Conservation (phyloP, 2,797 vertebrate genomes). For the Microctenopoma steveboyesi region DNA sequence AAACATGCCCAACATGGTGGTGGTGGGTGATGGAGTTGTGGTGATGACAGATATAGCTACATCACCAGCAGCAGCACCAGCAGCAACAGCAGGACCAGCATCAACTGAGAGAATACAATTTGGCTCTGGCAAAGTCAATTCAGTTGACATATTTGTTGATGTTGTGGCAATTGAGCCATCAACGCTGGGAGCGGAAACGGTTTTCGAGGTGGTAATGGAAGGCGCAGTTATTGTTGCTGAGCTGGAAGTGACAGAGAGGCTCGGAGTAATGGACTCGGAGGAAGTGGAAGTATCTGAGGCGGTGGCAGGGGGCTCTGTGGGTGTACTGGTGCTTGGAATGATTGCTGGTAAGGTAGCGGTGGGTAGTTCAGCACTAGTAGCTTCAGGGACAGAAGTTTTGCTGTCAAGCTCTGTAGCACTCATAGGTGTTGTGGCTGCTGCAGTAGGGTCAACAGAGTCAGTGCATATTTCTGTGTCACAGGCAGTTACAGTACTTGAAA, state of each 20-base stretch:
- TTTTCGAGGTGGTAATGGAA: constrained; percentile 51
- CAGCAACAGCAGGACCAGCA: constrained; percentile 21
- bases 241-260: constrained; percentile 44
- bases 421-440: constrained; percentile 42
- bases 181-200: constrained; percentile 33
- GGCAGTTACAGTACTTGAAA: constrained; percentile 56
- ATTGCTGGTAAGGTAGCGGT: constrained; percentile 20
- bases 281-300: constrained; percentile 41
- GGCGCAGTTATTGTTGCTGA: constrained; percentile 39
- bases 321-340: constrained; percentile 31
- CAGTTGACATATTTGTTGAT: constrained; percentile 43
- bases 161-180: constrained; percentile 42
- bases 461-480: constrained; percentile 61
- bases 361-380: constrained; percentile 31
- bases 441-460: constrained; percentile 49
- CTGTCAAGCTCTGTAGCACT: constrained; percentile 42
- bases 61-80: constrained; percentile 15
- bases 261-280: constrained; percentile 49
- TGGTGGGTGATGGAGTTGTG: constrained; percentile 35
- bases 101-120: constrained; percentile 35
- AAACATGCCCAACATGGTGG: constrained; percentile 41
- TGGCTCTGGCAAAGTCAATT: constrained; percentile 34
- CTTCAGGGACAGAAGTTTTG: constrained; percentile 41
- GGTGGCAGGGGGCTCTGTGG: constrained; percentile 35
- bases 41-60: constrained; percentile 32